Evolutionary conservation across 1,140 invertebrate species (phyloP).

Genomic region (Ruditapes philippinarum): DNA sequence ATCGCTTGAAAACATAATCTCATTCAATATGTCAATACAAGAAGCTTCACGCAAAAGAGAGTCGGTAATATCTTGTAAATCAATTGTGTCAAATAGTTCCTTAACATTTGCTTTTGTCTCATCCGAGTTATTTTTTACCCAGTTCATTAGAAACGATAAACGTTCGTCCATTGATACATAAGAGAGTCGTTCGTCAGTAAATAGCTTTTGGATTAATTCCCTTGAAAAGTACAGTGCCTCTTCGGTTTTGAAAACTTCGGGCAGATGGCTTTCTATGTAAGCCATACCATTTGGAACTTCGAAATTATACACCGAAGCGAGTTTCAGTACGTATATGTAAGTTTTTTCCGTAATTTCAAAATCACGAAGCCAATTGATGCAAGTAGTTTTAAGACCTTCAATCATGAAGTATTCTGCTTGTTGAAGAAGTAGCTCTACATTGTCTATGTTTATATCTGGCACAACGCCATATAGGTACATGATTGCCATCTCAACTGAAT

Average conservation of each 20-base stretch:
- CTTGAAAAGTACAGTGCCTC: not conserved
- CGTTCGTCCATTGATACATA: not conserved
- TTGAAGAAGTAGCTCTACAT: not conserved
- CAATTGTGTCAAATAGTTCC: not conserved
- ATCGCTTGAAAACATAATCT: not conserved
- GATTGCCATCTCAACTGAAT: not conserved
- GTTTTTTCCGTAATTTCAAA: not conserved
- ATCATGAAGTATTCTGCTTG: not conserved
- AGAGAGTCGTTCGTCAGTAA: not conserved
- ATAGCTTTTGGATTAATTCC: not conserved
- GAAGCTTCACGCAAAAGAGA: not conserved
- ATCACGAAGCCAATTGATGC: not conserved
- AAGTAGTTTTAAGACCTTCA: not conserved
- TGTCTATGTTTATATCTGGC: not conserved
- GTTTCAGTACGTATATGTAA: not conserved
- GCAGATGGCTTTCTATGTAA: not conserved
- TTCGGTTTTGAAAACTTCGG: not conserved
- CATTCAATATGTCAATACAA: not conserved
- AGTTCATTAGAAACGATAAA: not conserved
- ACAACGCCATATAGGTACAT: not conserved
- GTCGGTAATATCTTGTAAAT: not conserved
- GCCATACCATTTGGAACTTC: not conserved
- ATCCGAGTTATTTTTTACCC: not conserved
- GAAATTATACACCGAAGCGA: not conserved
- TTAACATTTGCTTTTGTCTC: not conserved